Evolutionary conservation across 2,113 vertebrate species (phyloP), one percentile per base, ranked within the genome.

Genomic region (Sapayoa aenigma): DNA sequence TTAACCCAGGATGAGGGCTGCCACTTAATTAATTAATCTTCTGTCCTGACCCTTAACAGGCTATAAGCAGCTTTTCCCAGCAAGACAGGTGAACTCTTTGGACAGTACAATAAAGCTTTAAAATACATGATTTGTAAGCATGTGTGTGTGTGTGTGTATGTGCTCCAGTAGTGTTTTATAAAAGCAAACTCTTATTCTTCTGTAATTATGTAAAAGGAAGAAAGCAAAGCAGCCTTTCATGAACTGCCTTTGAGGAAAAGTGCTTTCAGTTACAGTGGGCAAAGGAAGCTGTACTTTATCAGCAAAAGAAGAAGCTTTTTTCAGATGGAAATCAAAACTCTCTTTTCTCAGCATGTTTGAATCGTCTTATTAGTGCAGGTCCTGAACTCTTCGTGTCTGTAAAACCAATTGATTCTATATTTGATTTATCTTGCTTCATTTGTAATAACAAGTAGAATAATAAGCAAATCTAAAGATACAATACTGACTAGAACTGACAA

Each of bases 31-130:
- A 94, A 95, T 69, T 95, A 95, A 97, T 96, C 95, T 92, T 90
- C 89, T 92, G 47, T 68, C 84, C 50, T 95, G 93, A 95, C 81
- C 65, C 88, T 93, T 92, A 66, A 39, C 76, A 90, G 84, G 24
- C 85, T 53, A 12, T 97, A 97, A 97, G 96, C 85, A 91, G 91
- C 91, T 97, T 97, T 96, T 89, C 90, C 59, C 31, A 81, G 74
- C 80, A 91, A 93, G 93, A 93, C 83, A 84, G 76, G 89, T 94
- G 42, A 52, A 89, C 60, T 76, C 74, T 67, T 89, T 52, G 56
- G 56, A 68, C 52, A 75, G 55, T 74, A 42, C 68, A 87, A 47
- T 79, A 81, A 87, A 79, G 41, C 73, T 91, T 60, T 47, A 93
- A 89, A 96, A 91, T 75, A 39, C 23, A 35, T 1, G 2, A 6